These are phyloP conservation scores for Chironomus tentans DNA, from an alignment of 2,888 invertebrate genomes.

Conservation along the genomic window DNA sequence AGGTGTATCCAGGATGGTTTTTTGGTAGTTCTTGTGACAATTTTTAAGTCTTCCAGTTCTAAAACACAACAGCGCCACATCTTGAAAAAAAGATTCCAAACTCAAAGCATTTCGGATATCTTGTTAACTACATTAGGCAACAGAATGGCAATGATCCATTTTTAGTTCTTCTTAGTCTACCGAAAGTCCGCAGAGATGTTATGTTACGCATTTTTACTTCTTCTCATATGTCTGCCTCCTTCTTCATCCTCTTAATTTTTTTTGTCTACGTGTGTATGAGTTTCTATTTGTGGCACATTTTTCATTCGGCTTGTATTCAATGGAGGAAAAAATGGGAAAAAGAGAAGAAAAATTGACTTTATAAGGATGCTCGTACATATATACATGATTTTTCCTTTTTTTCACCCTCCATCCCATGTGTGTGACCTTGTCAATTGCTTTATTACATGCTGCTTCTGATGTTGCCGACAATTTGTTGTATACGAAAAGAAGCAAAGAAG, in stretches of 20 bases:
- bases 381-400: background rate
- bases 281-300: background rate
- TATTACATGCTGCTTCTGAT: background rate
- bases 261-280: background rate
- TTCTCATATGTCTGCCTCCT: background rate
- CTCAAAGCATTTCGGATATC: background rate
- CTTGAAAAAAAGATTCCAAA: too few relatives aligned
- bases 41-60: too few relatives aligned
- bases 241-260: background rate
- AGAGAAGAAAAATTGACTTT: background rate
- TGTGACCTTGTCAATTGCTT: conserved; percentile 8
- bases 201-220: background rate
- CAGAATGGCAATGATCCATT: conserved; percentile 18
- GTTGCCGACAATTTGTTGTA: background rate
- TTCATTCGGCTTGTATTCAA: background rate
- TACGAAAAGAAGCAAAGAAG: background rate
- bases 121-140: conserved; percentile 19
- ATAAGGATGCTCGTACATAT: too few relatives aligned
- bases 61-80: too few relatives aligned
- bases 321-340: too few relatives aligned
- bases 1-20: too few relatives aligned
- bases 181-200: background rate
- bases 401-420: background rate
- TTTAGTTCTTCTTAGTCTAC: background rate
- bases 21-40: too few relatives aligned